A percentile compares a stretch with the other conserved stretches of the same genome.
Conservation (phyloP, 2,113 vertebrate genomes). For the Laticauda colubrina region DNA sequence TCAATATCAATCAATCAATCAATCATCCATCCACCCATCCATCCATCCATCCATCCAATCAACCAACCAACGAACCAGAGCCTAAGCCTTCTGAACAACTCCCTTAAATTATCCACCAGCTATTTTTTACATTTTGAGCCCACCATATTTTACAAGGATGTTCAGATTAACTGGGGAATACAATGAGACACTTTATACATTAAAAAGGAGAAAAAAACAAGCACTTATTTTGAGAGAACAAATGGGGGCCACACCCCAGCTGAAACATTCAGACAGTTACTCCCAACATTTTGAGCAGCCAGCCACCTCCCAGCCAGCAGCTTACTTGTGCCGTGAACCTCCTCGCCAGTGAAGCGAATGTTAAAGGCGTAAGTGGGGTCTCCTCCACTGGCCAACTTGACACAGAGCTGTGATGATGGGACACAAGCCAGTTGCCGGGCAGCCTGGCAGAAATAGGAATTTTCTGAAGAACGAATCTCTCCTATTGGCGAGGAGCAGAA, state of each 20-base stretch:
- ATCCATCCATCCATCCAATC: too few relatives aligned
- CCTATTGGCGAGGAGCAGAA: slow-evolving; percentile 64
- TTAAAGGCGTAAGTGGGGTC: slow-evolving; percentile 97
- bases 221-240: too few relatives aligned
- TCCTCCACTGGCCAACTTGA: slow-evolving; percentile 91
- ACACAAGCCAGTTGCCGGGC: slow-evolving; percentile 89
- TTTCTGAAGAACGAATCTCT: slow-evolving; percentile 88
- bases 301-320: neutral
- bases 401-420: slow-evolving; percentile 93
- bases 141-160: neutral
- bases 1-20: too few relatives aligned
- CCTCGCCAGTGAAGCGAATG: slow-evolving; percentile 97
- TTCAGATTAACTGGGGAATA: neutral
- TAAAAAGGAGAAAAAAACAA: neutral
- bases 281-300: rapidly evolving
- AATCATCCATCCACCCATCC: too few relatives aligned
- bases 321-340: slow-evolving; percentile 97
- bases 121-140: neutral
- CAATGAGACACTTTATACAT: neutral
- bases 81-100: neutral
- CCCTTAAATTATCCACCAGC: neutral
- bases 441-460: slow-evolving; percentile 96
- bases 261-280: neutral
- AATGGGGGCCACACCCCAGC: neutral
- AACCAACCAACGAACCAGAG: too few relatives aligned